Conservation (phyloP, 92 coral and sea anemone species). For the Epizoanthus illoricatus region DNA sequence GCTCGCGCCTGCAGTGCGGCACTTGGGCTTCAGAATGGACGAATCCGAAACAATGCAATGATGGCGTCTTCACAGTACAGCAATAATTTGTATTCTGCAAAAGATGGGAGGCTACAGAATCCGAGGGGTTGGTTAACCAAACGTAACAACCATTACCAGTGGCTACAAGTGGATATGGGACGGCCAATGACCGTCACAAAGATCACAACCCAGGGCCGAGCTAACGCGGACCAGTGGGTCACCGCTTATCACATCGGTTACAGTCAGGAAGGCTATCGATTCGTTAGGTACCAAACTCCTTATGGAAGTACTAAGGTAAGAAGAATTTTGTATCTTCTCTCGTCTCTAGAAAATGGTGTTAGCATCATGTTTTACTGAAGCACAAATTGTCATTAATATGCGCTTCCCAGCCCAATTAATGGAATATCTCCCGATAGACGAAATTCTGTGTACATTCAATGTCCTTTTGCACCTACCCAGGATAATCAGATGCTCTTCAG, state of each 20-base stretch:
- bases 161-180: slow-evolving; percentile 30
- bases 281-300: slow-evolving; percentile 21
- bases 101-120: slow-evolving; percentile 26
- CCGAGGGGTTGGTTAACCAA: slow-evolving; percentile 23
- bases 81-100: slow-evolving; percentile 23
- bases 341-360: not conserved
- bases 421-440: too few species aligned
- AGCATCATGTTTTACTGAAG: too few species aligned
- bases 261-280: slow-evolving; percentile 32
- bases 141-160: slow-evolving; percentile 28
- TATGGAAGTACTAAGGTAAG: slow-evolving; percentile 32
- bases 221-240: slow-evolving; percentile 37
- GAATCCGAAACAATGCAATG: slow-evolving; percentile 21
- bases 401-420: too few species aligned
- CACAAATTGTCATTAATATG: too few species aligned
- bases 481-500: too few species aligned
- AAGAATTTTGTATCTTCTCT: not conserved
- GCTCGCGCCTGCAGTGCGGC: slow-evolving; percentile 22
- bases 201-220: slow-evolving; percentile 34
- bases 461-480: too few species aligned
- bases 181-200: slow-evolving; percentile 19
- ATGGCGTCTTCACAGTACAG: slow-evolving; percentile 14
- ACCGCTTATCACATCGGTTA: slow-evolving; percentile 33
- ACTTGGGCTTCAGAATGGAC: slow-evolving; percentile 25
- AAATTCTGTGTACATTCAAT: too few species aligned